Base-by-base conservation (phyloP, 2,888 invertebrate species). In the Heteromurus nitidus region DNA sequence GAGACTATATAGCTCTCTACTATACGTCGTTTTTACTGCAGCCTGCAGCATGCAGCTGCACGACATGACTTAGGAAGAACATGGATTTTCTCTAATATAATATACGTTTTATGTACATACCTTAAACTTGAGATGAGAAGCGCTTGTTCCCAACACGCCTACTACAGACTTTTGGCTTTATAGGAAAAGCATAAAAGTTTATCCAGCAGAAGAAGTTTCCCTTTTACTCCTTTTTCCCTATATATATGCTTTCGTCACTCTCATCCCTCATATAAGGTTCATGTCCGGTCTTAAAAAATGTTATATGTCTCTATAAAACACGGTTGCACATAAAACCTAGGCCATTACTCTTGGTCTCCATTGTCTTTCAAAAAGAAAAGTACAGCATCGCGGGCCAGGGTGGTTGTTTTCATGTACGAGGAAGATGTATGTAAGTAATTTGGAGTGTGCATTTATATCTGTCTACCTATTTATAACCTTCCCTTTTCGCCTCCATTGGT, bases 251-350 rank as follows among this genome's bases (percentile, higher is more conserved):
- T 72, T 55, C 58, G 53, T n/a, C n/a, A 55, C 70, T 69, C 53
- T 50, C 50, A 70, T 58, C 22, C 58, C 36, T 70, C 28, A 73
- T 62, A 64, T 73, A 74, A 31, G 74, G 72, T 65, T 67, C 67
- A 68, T 67, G 67, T 67, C 67, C 67, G 74, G 64, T 64, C 74
- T 53, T 74, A 53, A 74, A 74, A n/a, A 64, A 74, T 31, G 31
- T 50, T 64, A 64, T 55, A 47, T 18, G 62, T 72, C 44, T 58
- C 65, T 65, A 74, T 53, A 47, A 74, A 65, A 65, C 50, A 74
- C 74, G 62, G 26, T 55, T 31, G 74, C 18, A 65, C 74, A 74
- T 74, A 74, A 74, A 74, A 73, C 65, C 65, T 65, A 36, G 55
- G 26, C 53, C 74, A 74, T 74, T 74, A 74, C 42, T 74, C 62